Conservation (phyloP, 1,140 invertebrate species). For the Elysia chlorotica region DNA sequence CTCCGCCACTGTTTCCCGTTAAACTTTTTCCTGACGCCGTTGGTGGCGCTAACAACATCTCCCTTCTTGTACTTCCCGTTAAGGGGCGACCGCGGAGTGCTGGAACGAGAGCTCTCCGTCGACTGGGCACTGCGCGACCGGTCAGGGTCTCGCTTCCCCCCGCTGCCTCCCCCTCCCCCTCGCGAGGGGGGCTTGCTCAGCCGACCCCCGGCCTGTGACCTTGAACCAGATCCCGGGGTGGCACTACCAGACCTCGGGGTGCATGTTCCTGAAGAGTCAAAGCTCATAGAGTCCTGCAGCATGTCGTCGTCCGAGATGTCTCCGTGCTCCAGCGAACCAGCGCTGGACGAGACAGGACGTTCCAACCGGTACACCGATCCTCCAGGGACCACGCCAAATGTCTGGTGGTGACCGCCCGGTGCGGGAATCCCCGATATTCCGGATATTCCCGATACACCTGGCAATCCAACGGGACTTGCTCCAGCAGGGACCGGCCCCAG, state of each 20-base stretch:
- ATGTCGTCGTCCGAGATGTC: constrained; percentile 57
- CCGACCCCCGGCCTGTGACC: constrained; percentile 43
- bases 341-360: constrained; percentile 26
- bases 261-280: constrained; percentile 54
- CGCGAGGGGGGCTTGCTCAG: constrained; percentile 51
- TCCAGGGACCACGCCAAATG: too few relatives aligned
- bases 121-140: constrained; percentile 59
- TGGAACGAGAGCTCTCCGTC: constrained; percentile 55
- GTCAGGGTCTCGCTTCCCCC: constrained; percentile 51
- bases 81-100: constrained; percentile 66
- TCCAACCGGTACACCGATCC: constrained; percentile 70
- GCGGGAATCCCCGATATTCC: too few relatives aligned
- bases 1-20: constrained; percentile 99
- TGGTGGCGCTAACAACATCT: constrained; percentile 94
- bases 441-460: too few relatives aligned
- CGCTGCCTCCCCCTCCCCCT: too few relatives aligned
- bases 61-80: constrained; percentile 97
- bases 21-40: constrained; percentile 97
- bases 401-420: too few relatives aligned
- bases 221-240: constrained; percentile 55
- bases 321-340: constrained; percentile 38
- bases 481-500: constrained; percentile 16
- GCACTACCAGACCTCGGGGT: constrained; percentile 64
- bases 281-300: constrained; percentile 46
- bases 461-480: too few relatives aligned